These are phyloP conservation scores for Lomographa bimaculata DNA, from an alignment of 2,888 invertebrate genomes.

Conservation along the genomic window DNA sequence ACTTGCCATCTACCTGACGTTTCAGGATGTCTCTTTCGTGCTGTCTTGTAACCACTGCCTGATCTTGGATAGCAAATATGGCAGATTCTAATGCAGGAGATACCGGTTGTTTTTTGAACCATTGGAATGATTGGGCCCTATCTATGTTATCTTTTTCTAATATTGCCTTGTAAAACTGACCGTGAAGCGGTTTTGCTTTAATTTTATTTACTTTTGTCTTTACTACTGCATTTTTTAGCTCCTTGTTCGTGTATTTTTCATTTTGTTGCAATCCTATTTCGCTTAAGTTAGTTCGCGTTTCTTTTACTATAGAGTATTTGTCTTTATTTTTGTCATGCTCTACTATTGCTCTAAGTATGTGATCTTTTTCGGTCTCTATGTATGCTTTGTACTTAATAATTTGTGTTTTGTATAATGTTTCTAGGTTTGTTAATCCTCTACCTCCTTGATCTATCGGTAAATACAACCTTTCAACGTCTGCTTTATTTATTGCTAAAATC, in stretches of 20 bases:
- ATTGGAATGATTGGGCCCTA: neutral
- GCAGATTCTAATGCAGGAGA: neutral
- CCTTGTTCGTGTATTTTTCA: neutral
- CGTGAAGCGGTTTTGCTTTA: slow-evolving; percentile 1
- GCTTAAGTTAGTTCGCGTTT: neutral
- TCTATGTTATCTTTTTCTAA: neutral
- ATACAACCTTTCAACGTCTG: slow-evolving; percentile 25
- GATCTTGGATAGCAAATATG: too few species aligned
- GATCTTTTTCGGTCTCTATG: neutral
- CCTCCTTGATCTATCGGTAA: slow-evolving; percentile 6
- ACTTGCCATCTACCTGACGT: neutral
- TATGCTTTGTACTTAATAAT: neutral
- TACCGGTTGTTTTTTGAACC: neutral
- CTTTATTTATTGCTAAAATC: slow-evolving; percentile 22
- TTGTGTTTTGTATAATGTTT: slow-evolving; percentile 1
- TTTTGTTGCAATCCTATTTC: neutral
- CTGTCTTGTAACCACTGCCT: neutral
- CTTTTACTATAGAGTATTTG: slow-evolving; percentile 1
- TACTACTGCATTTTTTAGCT: slow-evolving; percentile 1
- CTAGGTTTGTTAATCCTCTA: neutral
- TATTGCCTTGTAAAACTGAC: neutral
- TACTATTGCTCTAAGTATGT: neutral
- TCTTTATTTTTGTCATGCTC: slow-evolving; percentile 1
- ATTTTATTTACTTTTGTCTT: neutral
- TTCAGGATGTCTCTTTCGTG: neutral